Base-by-base conservation (phyloP, 2,113 vertebrate genomes). In the Thunnus maccoyii region DNA sequence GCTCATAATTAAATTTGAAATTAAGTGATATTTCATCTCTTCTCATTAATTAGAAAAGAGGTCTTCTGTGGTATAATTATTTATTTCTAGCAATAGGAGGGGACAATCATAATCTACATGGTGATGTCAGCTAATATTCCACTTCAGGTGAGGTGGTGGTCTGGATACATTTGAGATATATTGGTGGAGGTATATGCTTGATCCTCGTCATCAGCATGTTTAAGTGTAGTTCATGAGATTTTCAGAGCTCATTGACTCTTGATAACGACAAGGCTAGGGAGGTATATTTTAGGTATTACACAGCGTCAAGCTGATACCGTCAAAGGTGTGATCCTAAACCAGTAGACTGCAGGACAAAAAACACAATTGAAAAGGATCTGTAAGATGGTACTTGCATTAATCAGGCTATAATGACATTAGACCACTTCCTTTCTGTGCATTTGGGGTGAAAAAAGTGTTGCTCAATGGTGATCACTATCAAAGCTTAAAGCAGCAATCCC, bases 21-120 rank as follows among this genome's bases (percentile, higher is more conserved):
- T 95, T 94, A 95, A 95, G 93, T 95, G 94, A 94, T 95, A 93
- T 94, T 95, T 95, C 94, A 94, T 95, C 86, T 89, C 88, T 80
- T 92, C 91, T 91, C 89, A 90, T 95, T 95, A 94, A 95, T 95
- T 93, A 93, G 90, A 93, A 92, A 92, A 90, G 80, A 89, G 85
- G 86, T 84, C 89, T 85, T 90, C 82, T 50, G 82, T 44, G 80
- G 87, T 88, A 91, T 89, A 85, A 83, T 93, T 88, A 92, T 93
- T 89, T 90, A 87, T 94, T 92, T 91, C 48, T 30, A 13, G 80
- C 74, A 76, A 79, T 82, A 77, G 61, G 68, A 80, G 78, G 90
- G 84, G 85, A 87, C 84, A 76, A 46, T 57, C 58, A 2, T 85
- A 86, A 88, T 85, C 86, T 74, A 68, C 67, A 88, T 25, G 50